These are phyloP conservation scores for Garra rufa DNA, from an alignment of 2,113 vertebrate species.

Conservation along the genomic window DNA sequence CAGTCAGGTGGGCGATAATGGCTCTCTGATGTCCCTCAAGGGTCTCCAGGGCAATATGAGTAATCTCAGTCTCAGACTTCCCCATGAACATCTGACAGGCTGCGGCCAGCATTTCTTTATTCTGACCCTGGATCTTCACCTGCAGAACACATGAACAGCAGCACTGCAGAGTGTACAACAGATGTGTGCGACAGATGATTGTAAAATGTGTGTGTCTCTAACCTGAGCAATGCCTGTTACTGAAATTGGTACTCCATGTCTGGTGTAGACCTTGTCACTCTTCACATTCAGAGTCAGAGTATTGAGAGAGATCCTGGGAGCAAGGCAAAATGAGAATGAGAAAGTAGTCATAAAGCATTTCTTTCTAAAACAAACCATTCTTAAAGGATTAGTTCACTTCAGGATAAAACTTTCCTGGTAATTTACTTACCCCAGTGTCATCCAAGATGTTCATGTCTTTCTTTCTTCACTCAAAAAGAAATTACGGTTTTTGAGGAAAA, in stretches of 20 bases:
- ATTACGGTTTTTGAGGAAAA: too few species aligned
- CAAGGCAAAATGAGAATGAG: conserved; percentile 22
- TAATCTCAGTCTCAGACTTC: conserved; percentile 86
- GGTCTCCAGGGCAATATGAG: conserved; percentile 90
- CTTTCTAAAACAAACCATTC: background rate
- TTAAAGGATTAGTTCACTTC: background rate
- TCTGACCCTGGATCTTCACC: conserved; percentile 98
- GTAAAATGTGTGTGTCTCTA: background rate
- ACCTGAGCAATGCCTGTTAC: conserved; percentile 96
- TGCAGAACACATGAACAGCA: conserved; percentile 57
- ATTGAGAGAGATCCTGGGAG: conserved; percentile 87
- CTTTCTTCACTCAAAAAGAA: too few species aligned
- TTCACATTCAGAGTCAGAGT: conserved; percentile 93
- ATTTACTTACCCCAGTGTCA: too few species aligned
- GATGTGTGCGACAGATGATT: background rate
- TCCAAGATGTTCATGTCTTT: too few species aligned
- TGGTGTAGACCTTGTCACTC: conserved; percentile 94
- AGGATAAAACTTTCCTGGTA: too few species aligned
- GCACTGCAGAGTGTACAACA: background rate
- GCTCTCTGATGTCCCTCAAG: conserved; percentile 95
- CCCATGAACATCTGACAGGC: conserved; percentile 98
- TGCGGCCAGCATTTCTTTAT: conserved; percentile 94
- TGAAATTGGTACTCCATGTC: conserved; percentile 93
- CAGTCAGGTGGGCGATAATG: conserved; percentile 96
- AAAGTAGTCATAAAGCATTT: background rate